Evolutionary conservation across 2,888 invertebrate species (phyloP).

Genomic region (Lacanobia oleracea): DNA sequence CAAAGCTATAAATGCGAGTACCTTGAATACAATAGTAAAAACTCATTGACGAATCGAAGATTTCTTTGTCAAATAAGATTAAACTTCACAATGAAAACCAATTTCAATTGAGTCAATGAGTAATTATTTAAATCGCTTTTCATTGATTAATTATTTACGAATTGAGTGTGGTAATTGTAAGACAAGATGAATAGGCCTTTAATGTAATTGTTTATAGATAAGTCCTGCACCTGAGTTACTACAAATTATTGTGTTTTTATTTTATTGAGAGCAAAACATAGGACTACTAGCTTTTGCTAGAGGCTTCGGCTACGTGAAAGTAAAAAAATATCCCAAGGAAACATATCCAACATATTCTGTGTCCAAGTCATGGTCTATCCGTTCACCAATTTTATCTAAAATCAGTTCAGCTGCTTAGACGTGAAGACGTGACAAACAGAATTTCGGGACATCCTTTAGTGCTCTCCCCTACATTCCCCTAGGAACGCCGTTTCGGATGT

Average conservation of each 20-base stretch:
- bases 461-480: too few relatives aligned
- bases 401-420: too few relatives aligned
- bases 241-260: neutral
- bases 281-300: too few relatives aligned
- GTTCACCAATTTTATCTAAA: too few relatives aligned
- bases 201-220: neutral
- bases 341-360: too few relatives aligned
- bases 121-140: constrained; percentile 32
- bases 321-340: too few relatives aligned
- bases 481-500: too few relatives aligned
- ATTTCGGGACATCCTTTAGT: too few relatives aligned
- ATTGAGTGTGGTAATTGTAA: constrained; percentile 28
- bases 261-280: neutral
- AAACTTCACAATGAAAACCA: constrained; percentile 4
- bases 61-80: constrained; percentile 9
- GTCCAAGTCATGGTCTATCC: too few relatives aligned
- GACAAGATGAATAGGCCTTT: constrained; percentile 30
- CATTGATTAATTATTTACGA: constrained; percentile 27
- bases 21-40: neutral
- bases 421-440: too few relatives aligned
- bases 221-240: constrained; percentile 20
- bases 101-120: constrained; percentile 5
- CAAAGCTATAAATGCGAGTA: neutral
- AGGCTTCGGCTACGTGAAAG: too few relatives aligned
- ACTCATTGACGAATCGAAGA: neutral